Evolutionary conservation across 2,888 invertebrate genomes (phyloP), one percentile per base, ranked within the genome.

Genomic region (Apodemia hepburni): DNA sequence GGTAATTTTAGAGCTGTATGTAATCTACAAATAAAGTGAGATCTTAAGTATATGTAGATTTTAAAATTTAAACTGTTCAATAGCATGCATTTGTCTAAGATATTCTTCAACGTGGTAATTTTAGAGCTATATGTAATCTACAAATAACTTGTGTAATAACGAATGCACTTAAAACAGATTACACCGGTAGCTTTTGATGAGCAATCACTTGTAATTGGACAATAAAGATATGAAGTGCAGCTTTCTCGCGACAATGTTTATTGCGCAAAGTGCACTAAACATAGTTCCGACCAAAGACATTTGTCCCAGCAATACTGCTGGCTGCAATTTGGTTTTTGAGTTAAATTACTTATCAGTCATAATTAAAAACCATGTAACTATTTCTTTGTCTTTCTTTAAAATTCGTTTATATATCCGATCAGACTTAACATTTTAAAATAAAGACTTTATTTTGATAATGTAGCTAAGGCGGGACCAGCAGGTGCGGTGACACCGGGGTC

Each of bases 111-210:
- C 1, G 15, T 5, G 15, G 7, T 45, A 17, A 45, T 45, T 17
- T 45, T 7, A 45, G n/a, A 45, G 7, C 45, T 45, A n/a, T 7
- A 45, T n/a, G 45, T n/a, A 54, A 11, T 54, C 29, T 29, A 15
- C 54, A 27, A 29, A 57, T 29, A 57, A 57, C 54, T 57, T 27
- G n/a, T 2, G 27, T 22, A 54, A 54, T 27, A 27, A 27, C 54
- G 12, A 27, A 54, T 27, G 27, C 54, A 54, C 54, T 29, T 54
- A 54, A 27, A 27, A 22, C 15, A 54, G 54, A 22, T 54, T 54
- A 54, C 54, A 54, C 54, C 27, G 54, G 22, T 27, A 54, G 54
- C 54, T 27, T 51, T 54, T 22, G 27, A 54, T 54, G 54, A 54
- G 27, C 27, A 27, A 54, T 54, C 54, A 54, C 27, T 54, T 54